Conservation (phyloP, 2,888 invertebrate species). For the Scrobipalpa atriplicella region DNA sequence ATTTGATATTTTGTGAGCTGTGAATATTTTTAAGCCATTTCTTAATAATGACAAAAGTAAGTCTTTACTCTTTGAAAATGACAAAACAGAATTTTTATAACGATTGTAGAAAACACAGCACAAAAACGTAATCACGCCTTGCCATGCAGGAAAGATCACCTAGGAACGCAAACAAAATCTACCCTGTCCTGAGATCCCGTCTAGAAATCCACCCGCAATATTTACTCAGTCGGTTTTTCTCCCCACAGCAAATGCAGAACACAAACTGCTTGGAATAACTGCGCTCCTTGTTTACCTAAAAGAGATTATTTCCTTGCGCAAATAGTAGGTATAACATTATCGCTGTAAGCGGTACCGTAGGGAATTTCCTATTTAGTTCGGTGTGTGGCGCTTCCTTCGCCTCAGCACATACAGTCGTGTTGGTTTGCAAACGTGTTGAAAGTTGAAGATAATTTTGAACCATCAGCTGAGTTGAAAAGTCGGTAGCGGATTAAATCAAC, state of each 20-base stretch:
- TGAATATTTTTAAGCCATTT: too few relatives aligned
- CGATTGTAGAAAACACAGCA: neutral
- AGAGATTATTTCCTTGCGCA: constrained; percentile 74
- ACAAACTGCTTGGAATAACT: constrained; percentile 21
- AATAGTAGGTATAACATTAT: constrained; percentile 60
- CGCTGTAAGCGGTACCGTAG: constrained; percentile 23
- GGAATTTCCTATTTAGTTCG: constrained; percentile 62
- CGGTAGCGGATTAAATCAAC: too few relatives aligned
- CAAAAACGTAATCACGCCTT: neutral
- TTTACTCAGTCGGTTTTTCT: constrained; percentile 9
- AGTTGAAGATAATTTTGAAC: too few relatives aligned
- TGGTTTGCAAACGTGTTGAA: neutral
- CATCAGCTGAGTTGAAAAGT: too few relatives aligned
- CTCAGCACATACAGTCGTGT: neutral
- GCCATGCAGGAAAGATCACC: neutral
- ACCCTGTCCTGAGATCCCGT: neutral
- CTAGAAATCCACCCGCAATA: constrained; percentile 12
- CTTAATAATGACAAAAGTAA: too few relatives aligned
- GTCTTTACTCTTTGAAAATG: too few relatives aligned
- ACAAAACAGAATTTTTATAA: neutral
- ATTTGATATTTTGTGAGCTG: too few relatives aligned
- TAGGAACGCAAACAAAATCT: neutral
- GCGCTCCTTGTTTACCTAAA: constrained; percentile 60
- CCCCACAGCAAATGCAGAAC: constrained; percentile 13
- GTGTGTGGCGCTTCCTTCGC: constrained; percentile 47